Evolutionary conservation across 2,888 invertebrate genomes (phyloP).

Genomic region (Zootermopsis nevadensis): DNA sequence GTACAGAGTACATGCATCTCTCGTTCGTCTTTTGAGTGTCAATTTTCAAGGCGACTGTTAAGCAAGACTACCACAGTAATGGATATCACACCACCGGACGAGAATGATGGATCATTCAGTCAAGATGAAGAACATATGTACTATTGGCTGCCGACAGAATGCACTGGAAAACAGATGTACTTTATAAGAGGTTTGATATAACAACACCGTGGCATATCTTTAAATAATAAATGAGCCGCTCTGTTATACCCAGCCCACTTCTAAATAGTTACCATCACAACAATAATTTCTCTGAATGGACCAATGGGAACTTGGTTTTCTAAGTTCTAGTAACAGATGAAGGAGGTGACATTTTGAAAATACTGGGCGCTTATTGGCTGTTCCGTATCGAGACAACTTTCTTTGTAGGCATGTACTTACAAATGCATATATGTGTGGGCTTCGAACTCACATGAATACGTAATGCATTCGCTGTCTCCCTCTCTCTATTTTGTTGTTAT

Average conservation of each 20-base stretch:
- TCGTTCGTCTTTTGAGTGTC: not conserved
- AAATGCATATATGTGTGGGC: slow-evolving; percentile 39
- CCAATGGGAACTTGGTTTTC: slow-evolving; percentile 30
- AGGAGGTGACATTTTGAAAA: slow-evolving; percentile 36
- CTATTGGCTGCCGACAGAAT: not conserved
- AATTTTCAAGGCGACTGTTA: not conserved
- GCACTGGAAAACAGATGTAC: not conserved
- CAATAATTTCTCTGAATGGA: slow-evolving; percentile 25
- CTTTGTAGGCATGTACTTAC: slow-evolving; percentile 39
- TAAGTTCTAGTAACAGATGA: slow-evolving; percentile 8
- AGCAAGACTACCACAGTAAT: not conserved
- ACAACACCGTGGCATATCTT: not conserved
- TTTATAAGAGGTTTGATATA: not conserved
- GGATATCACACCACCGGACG: not conserved
- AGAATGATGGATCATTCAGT: not conserved
- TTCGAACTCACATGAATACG: slow-evolving; percentile 26
- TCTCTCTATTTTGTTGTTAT: not conserved
- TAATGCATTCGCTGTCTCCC: slow-evolving; percentile 27
- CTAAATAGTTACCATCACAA: not conserved
- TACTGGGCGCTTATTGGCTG: slow-evolving; percentile 29
- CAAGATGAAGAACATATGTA: not conserved
- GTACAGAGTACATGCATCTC: too few species aligned
- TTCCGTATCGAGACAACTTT: slow-evolving; percentile 33
- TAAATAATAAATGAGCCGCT: not conserved
- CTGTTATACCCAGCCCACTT: not conserved